Evolutionary conservation across 2,113 vertebrate genomes (phyloP).

Genomic region (Nesogale talazaci): DNA sequence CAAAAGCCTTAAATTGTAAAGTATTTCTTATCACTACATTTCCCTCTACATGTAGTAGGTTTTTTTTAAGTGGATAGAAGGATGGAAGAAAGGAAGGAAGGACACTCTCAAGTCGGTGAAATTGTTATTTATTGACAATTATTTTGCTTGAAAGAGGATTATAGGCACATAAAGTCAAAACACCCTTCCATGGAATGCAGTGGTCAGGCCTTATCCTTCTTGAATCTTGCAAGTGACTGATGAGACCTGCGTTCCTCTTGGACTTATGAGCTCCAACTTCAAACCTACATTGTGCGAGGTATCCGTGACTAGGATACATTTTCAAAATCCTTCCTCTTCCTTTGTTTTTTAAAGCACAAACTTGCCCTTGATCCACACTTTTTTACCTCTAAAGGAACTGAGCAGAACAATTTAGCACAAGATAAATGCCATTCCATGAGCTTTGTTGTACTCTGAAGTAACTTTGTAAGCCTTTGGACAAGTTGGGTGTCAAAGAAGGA

Average conservation of each 20-base stretch:
- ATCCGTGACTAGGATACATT: neutral
- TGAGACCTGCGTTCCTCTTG: neutral
- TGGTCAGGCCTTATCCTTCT: neutral
- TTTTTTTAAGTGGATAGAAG: neutral
- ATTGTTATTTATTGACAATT: neutral
- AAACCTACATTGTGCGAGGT: neutral
- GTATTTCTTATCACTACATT: neutral
- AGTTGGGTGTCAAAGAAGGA: slow-evolving; percentile 39
- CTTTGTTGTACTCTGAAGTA: neutral
- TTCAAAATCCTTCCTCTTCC: neutral
- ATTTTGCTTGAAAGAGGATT: neutral
- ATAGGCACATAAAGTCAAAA: neutral
- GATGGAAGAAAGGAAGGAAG: neutral
- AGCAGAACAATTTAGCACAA: neutral
- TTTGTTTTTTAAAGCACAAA: neutral
- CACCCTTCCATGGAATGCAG: neutral
- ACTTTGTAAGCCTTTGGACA: slow-evolving; percentile 35
- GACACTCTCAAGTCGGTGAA: neutral
- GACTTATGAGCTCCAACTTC: neutral
- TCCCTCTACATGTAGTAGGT: neutral
- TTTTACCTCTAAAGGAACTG: neutral
- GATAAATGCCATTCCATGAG: neutral
- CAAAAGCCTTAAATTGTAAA: neutral
- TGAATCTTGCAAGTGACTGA: neutral
- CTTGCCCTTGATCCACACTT: neutral